phyloP scores from a whole-genome alignment of 1,140 invertebrate species.

The Periplaneta americana region DNA sequence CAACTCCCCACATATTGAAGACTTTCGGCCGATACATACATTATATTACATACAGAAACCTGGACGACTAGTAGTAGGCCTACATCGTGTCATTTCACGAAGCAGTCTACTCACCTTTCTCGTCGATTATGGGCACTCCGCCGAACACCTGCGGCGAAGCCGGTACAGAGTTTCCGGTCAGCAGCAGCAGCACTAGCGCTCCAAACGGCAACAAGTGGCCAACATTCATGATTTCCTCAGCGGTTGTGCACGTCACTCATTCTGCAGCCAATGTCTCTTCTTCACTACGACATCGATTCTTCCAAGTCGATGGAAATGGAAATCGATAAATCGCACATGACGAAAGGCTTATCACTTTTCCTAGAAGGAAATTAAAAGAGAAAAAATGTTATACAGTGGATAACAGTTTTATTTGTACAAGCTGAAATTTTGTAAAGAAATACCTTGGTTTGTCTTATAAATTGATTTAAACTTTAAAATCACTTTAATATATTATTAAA shows the following conservation, averaged over 20 bases:
- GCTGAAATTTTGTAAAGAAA: too few relatives aligned
- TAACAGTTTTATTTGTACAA: too few relatives aligned
- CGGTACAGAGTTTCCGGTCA: background rate
- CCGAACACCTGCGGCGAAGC: constrained; percentile 8
- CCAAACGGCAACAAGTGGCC: background rate
- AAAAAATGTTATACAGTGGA: too few relatives aligned
- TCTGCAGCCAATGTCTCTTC: background rate
- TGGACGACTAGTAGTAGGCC: too few relatives aligned
- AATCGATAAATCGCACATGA: background rate
- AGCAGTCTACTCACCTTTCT: constrained; percentile 5
- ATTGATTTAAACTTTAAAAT: too few relatives aligned
- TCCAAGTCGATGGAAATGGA: background rate
- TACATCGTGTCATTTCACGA: too few relatives aligned
- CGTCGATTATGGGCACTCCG: constrained; percentile 7
- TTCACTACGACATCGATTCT: background rate
- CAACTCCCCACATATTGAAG: too few relatives aligned
- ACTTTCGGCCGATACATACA: too few relatives aligned
- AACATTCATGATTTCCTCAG: background rate
- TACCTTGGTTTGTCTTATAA: too few relatives aligned
- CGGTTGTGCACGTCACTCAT: background rate
- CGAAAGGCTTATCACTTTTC: background rate
- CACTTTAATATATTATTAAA: too few relatives aligned
- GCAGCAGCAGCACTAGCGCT: background rate
- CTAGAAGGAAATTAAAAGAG: background rate
- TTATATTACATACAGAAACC: too few relatives aligned